These are phyloP conservation scores for Tragopan temminckii DNA, from an alignment of 2,797 vertebrate species.

Conservation along the genomic window DNA sequence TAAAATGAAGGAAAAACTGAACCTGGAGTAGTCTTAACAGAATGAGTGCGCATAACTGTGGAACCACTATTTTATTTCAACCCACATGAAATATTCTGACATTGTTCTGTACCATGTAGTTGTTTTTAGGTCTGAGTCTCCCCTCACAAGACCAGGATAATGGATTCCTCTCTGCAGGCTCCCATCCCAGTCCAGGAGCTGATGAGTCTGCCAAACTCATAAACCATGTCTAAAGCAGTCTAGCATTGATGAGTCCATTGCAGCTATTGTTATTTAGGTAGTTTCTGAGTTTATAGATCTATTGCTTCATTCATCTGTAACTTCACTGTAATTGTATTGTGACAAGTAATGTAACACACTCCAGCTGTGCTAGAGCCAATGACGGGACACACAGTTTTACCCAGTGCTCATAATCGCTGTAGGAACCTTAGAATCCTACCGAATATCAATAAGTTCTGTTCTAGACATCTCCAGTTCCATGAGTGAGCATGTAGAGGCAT, in stretches of 20 bases:
- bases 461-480: not conserved
- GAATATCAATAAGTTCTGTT: not conserved
- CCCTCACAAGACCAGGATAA: not conserved
- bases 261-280: not conserved
- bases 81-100: not conserved
- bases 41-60: not conserved
- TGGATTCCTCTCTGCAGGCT: not conserved
- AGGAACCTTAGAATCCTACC: not conserved
- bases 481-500: not conserved
- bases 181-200: not conserved
- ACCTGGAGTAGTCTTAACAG: conserved; percentile 10
- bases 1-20: conserved; percentile 1
- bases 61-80: not conserved
- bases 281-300: not conserved
- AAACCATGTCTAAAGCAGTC: not conserved
- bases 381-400: not conserved
- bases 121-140: not conserved
- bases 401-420: not conserved
- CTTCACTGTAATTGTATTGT: not conserved
- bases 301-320: not conserved
- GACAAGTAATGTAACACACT: no score
- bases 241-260: not conserved
- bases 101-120: not conserved
- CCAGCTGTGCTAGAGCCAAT: not conserved
- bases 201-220: not conserved